Conservation (phyloP, 2,113 vertebrate species). For the Petaurus breviceps region DNA sequence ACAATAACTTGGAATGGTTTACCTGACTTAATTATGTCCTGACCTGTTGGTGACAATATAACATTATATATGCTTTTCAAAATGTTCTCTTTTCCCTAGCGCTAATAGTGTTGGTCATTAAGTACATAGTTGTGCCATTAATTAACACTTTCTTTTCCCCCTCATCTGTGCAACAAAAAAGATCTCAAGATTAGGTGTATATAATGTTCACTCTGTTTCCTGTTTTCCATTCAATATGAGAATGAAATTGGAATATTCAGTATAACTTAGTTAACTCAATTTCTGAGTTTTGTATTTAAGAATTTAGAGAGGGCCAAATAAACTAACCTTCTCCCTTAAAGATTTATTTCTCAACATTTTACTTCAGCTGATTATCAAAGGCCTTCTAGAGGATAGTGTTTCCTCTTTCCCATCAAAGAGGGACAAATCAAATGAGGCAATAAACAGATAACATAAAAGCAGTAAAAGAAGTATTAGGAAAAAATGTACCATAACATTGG, state of each 20-base stretch:
- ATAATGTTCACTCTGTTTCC: slow-evolving; percentile 18
- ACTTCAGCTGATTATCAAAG: slow-evolving; percentile 18
- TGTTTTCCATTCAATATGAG: slow-evolving; percentile 30
- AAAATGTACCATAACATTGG: not conserved
- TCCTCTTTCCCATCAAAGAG: slow-evolving; percentile 22
- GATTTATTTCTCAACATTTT: not conserved
- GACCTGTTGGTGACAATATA: slow-evolving; percentile 38
- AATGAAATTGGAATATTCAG: not conserved
- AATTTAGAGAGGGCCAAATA: slow-evolving; percentile 13
- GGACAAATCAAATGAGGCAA: slow-evolving; percentile 19
- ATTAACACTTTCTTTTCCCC: slow-evolving; percentile 47
- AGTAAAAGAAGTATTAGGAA: not conserved
- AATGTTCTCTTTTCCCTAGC: not conserved
- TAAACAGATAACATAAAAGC: slow-evolving; percentile 28
- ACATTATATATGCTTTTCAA: not conserved
- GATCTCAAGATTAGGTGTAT: slow-evolving; percentile 14
- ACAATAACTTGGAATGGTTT: slow-evolving; percentile 45
- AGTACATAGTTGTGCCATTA: slow-evolving; percentile 7
- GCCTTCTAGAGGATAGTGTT: not conserved
- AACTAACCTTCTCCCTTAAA: slow-evolving; percentile 15
- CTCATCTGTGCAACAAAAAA: not conserved
- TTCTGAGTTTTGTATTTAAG: slow-evolving; percentile 20
- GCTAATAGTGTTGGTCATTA: slow-evolving; percentile 13
- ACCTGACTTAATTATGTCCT: slow-evolving; percentile 43
- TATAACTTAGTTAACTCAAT: slow-evolving; percentile 40